phyloP scores from a whole-genome alignment of 2,797 vertebrate genomes.

The Myioborus miniatus region DNA sequence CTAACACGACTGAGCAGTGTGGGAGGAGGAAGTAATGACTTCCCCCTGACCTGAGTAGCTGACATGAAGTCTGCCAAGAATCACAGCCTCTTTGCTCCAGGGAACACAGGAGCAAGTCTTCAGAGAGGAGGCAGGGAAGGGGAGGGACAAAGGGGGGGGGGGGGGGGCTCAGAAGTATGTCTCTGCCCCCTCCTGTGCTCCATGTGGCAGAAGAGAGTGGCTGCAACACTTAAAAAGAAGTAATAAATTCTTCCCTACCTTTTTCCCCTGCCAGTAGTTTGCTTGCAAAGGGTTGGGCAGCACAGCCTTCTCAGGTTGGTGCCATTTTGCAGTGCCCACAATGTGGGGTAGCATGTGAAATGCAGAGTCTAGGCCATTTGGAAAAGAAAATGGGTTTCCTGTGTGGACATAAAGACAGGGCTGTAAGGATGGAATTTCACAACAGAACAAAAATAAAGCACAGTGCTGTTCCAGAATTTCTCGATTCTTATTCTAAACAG shows the following conservation, averaged over 20 bases:
- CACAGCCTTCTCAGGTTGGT: neutral
- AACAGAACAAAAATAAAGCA: conserved; percentile 58
- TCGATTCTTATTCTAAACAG: conserved; percentile 46
- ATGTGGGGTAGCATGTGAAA: neutral
- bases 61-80: conserved; percentile 63
- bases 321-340: neutral
- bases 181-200: conserved; percentile 42
- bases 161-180: neutral
- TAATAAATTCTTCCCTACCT: conserved; percentile 42
- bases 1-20: conserved; percentile 54
- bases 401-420: neutral
- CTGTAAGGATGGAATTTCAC: conserved; percentile 54
- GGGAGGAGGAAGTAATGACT: conserved; percentile 69
- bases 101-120: conserved; percentile 55
- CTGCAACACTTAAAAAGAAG: conserved; percentile 13
- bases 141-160: too few relatives aligned
- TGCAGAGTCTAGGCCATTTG: neutral
- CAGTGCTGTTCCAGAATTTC: neutral
- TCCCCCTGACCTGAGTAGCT: conserved; percentile 66
- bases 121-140: neutral
- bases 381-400: conserved; percentile 18
- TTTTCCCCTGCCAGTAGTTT: neutral
- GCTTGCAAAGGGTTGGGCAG: neutral
- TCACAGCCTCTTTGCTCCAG: conserved; percentile 57
- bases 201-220: conserved; percentile 18